A percentile compares a stretch with the other conserved stretches of the same genome.
Evolutionary conservation across 2,113 vertebrate species (phyloP).

Genomic region (Peromyscus leucopus): DNA sequence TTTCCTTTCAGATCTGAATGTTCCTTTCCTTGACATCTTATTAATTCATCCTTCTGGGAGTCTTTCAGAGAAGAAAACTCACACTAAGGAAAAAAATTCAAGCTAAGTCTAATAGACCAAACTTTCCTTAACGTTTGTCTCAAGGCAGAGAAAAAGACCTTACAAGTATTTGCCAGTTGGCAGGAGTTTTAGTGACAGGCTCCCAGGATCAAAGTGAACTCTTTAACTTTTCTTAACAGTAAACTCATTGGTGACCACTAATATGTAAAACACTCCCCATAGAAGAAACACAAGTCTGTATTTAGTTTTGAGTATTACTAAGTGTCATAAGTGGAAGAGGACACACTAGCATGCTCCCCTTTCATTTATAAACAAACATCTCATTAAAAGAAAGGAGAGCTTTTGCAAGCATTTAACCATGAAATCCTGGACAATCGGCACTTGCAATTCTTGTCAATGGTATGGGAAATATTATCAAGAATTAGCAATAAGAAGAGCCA

Average conservation of each 20-base stretch:
- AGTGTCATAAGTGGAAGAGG: not conserved
- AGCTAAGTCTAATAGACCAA: slow-evolving; percentile 71
- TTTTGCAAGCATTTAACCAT: not conserved
- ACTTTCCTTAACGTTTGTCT: slow-evolving; percentile 55
- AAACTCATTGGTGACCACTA: slow-evolving; percentile 45
- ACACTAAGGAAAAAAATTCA: slow-evolving; percentile 55
- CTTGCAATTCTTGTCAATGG: not conserved
- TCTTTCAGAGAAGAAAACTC: slow-evolving; percentile 69
- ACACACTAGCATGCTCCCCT: not conserved
- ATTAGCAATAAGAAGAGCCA: slow-evolving; percentile 37
- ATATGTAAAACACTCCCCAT: slow-evolving; percentile 32
- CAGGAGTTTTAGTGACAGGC: slow-evolving; percentile 66
- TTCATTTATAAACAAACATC: not conserved
- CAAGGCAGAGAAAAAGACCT: slow-evolving; percentile 52
- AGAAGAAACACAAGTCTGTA: slow-evolving; percentile 52
- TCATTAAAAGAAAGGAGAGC: not conserved
- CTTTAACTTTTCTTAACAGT: slow-evolving; percentile 64
- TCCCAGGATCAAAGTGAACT: slow-evolving; percentile 66
- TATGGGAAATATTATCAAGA: slow-evolving; percentile 36
- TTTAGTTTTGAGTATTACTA: slow-evolving; percentile 35
- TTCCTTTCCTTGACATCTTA: slow-evolving; percentile 63
- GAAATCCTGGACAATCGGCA: not conserved
- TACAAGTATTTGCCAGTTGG: slow-evolving; percentile 67
- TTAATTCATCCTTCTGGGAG: slow-evolving; percentile 61
- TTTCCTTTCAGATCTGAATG: slow-evolving; percentile 57